Percentiles rank a stretch among this genome's conserved stretches.
These are phyloP conservation scores for Pleuronectes platessa DNA, from an alignment of 2,113 vertebrate genomes.

Conservation along the genomic window DNA sequence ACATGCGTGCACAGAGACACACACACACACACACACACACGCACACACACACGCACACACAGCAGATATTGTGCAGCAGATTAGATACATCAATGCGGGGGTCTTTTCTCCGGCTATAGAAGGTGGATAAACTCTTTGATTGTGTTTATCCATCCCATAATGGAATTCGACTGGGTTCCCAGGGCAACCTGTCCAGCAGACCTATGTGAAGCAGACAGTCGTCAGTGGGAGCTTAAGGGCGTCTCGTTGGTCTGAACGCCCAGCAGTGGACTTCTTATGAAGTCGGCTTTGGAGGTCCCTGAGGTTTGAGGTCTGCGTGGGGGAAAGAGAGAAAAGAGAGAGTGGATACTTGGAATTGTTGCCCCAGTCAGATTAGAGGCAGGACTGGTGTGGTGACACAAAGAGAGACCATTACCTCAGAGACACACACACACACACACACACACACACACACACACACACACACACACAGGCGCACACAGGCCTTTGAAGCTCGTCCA, in stretches of 20 bases:
- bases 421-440: slow-evolving; percentile 4
- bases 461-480: not conserved
- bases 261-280: slow-evolving; percentile 71
- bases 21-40: slow-evolving; percentile 9
- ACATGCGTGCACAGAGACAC: slow-evolving; percentile 10
- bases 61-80: slow-evolving; percentile 65
- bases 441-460: too few relatives aligned
- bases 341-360: slow-evolving; percentile 45
- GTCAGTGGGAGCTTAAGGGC: slow-evolving; percentile 65
- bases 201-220: slow-evolving; percentile 59
- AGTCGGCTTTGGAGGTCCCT: slow-evolving; percentile 62
- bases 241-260: slow-evolving; percentile 61
- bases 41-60: slow-evolving; percentile 30
- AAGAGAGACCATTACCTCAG: slow-evolving; percentile 20
- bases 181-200: slow-evolving; percentile 68
- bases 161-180: slow-evolving; percentile 73
- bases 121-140: slow-evolving; percentile 78
- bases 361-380: slow-evolving; percentile 53
- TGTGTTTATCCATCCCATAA: slow-evolving; percentile 79
- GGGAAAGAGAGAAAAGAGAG: slow-evolving; percentile 32
- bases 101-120: slow-evolving; percentile 74
- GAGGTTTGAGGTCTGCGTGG: slow-evolving; percentile 37
- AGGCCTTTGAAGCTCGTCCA: slow-evolving; percentile 57
- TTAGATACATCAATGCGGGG: slow-evolving; percentile 69
- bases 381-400: slow-evolving; percentile 22